These are phyloP conservation scores for Plutomurus gul DNA, from an alignment of 1,140 invertebrate species.

Conservation along the genomic window DNA sequence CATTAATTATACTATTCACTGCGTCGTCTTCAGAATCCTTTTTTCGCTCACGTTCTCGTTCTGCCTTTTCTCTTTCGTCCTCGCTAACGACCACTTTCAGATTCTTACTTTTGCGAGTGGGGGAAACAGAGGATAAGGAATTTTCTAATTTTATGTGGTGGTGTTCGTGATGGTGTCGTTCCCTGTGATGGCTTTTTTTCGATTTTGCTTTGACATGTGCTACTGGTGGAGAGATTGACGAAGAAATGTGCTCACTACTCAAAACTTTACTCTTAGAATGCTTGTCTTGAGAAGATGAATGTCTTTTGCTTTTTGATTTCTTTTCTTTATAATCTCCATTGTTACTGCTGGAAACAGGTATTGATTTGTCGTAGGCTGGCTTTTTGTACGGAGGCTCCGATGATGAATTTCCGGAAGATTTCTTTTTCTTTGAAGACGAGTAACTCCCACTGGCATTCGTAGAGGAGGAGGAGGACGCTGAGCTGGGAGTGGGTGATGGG, in stretches of 20 bases:
- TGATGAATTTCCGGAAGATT: not conserved
- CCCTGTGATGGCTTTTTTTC: not conserved
- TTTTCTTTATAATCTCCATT: slow-evolving; percentile 21
- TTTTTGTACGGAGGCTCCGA: slow-evolving; percentile 8
- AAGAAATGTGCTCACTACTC: slow-evolving; percentile 29
- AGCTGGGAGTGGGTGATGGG: not conserved
- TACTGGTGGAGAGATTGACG: not conserved
- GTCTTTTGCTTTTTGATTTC: not conserved
- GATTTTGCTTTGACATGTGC: not conserved
- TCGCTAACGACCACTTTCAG: not conserved
- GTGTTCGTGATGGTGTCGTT: not conserved
- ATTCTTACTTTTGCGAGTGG: no score
- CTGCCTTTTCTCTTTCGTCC: not conserved
- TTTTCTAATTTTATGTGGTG: not conserved
- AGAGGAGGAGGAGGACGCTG: slow-evolving; percentile 30
- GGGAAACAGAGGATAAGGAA: not conserved
- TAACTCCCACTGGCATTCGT: not conserved
- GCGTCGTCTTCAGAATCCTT: not conserved
- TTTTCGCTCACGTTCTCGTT: not conserved
- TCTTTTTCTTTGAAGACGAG: not conserved
- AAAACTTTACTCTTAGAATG: slow-evolving; percentile 8
- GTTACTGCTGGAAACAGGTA: slow-evolving; percentile 33
- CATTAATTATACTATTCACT: not conserved
- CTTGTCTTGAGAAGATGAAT: slow-evolving; percentile 5
- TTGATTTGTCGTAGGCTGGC: slow-evolving; percentile 17